Base-by-base conservation (phyloP, 2,888 invertebrate species). In the Drosophila melanosoma region DNA sequence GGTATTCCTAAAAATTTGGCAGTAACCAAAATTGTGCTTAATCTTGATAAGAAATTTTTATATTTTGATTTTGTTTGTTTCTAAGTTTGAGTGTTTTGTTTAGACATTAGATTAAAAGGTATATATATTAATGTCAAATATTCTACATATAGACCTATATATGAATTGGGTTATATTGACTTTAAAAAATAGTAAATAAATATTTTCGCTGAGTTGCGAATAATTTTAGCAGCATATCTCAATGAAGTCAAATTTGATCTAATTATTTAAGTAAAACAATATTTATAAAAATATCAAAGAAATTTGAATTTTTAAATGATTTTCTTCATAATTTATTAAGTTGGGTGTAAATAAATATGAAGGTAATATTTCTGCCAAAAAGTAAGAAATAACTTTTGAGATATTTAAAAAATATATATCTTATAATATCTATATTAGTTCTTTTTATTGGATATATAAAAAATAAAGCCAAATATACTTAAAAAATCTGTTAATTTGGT, bases 1-100 rank as follows among this genome's bases (percentile, higher is more conserved):
- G 42, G 15, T 62, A 48, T 49, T 78, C 59, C 36, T 53, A 45
- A n/a, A 61, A 72, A 57, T 58, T 61, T 26, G 15, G 17, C 29
- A 52, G 4, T 29, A 26, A 51, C 42, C 61, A 40, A 54, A 64
- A 64, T n/a, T 69, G 38, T 60, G 35, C 33, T 66, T 56, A 56
- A 40, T 59, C 40, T 26, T 38, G 6, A 58, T 17, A 6, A 29
- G 29, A 29, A 1, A 6, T 29, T 29, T 29, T 29, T 29, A 29
- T 49, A 53, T 52, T 29, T 11, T 33, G 7, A 7, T 54, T 42
- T 38, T 20, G 12, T 0, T 10, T 51, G 3, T 40, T 23, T 11
- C 51, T 53, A 49, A 6, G 15, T 15, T 23, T 33, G 5, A 20
- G 20, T 57, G 12, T 38, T 33, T 40, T 20, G n/a, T 6, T 6